Evolutionary conservation across 2,113 vertebrate genomes (phyloP).

Genomic region (Etheostoma spectabile): DNA sequence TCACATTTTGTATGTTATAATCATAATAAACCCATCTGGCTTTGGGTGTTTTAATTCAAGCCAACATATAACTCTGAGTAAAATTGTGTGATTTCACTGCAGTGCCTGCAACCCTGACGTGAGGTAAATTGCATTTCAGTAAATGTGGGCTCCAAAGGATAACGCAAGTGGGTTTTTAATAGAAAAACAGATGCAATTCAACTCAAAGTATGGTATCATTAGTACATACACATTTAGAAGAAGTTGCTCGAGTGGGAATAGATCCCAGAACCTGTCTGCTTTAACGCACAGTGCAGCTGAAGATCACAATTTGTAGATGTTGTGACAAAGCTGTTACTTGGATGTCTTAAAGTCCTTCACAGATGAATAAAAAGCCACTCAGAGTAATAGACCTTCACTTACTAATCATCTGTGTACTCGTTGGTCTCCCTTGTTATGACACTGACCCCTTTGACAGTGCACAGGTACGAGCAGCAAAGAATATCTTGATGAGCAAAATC

Average conservation of each 20-base stretch:
- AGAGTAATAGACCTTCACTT: conserved; percentile 19
- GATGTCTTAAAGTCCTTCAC: conserved; percentile 7
- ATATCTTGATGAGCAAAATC: background rate
- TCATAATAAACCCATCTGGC: conserved; percentile 48
- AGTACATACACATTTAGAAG: conserved; percentile 29
- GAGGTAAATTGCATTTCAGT: conserved; percentile 33
- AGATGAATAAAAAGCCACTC: conserved; percentile 45
- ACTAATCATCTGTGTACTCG: conserved; percentile 21
- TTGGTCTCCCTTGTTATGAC: conserved; percentile 6
- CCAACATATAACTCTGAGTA: conserved; percentile 35
- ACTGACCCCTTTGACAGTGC: background rate
- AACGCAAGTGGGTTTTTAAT: conserved; percentile 37
- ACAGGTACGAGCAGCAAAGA: background rate
- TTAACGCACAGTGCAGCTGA: conserved; percentile 1
- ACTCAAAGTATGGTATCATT: conserved; percentile 20
- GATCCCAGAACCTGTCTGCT: conserved; percentile 25
- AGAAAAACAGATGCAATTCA: conserved; percentile 26
- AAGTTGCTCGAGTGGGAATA: conserved; percentile 34
- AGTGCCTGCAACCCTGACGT: background rate
- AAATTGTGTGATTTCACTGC: conserved; percentile 31
- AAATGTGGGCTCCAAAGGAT: conserved; percentile 19
- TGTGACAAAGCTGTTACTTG: conserved; percentile 8
- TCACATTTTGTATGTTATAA: conserved; percentile 11
- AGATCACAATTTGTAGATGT: conserved; percentile 33
- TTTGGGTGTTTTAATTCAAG: conserved; percentile 40